A percentile compares a stretch with the other conserved stretches of the same genome.
Conservation (phyloP, 2,113 vertebrate genomes). For the Cygnus atratus region DNA sequence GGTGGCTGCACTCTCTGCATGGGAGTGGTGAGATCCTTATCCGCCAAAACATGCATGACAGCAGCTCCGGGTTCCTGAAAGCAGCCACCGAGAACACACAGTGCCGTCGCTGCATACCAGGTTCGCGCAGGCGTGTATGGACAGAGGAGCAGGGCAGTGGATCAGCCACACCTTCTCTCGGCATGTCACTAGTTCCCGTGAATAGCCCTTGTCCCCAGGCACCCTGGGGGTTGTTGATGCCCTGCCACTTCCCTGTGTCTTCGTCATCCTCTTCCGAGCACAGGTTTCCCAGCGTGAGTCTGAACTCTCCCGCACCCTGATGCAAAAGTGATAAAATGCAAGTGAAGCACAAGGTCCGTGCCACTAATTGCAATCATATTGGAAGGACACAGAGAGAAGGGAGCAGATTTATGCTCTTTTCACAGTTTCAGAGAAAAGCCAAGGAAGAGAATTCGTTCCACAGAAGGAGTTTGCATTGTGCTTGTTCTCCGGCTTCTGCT, state of each 20-base stretch:
- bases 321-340: neutral
- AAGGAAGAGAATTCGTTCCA: fast-evolving
- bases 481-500: neutral
- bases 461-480: neutral
- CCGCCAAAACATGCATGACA: neutral
- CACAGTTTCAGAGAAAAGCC: neutral
- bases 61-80: neutral
- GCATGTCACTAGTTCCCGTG: neutral
- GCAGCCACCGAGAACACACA: neutral
- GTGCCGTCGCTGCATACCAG: neutral
- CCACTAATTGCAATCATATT: fast-evolving
- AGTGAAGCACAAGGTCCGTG: neutral
- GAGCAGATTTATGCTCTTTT: neutral
- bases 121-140: neutral
- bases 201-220: neutral
- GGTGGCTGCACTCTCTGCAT: neutral
- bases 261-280: neutral
- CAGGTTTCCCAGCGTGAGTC: neutral
- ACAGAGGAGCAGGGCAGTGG: neutral
- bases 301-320: neutral
- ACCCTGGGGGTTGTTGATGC: neutral
- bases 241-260: neutral
- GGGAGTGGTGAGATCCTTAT: neutral
- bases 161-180: slow-evolving; percentile 37
- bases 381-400: neutral